A percentile compares a stretch with the other conserved stretches of the same genome.
phyloP scores from a whole-genome alignment of 2,888 invertebrate species.

The Conus canariensis region DNA sequence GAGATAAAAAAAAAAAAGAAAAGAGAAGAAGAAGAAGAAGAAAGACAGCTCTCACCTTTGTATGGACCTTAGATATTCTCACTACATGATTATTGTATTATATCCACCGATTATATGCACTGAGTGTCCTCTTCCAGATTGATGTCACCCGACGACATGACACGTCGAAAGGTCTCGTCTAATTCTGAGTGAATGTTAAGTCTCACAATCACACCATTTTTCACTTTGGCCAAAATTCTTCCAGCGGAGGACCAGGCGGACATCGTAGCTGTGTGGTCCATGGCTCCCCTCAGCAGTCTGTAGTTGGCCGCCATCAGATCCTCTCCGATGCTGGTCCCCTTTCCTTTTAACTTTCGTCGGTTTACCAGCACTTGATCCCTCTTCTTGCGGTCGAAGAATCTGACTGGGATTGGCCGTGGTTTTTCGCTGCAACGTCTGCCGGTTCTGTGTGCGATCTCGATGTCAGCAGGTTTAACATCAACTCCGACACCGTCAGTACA shows the following conservation, averaged over 20 bases:
- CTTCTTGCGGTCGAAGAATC: neutral
- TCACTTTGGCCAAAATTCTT: neutral
- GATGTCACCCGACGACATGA: too few relatives aligned
- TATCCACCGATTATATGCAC: too few relatives aligned
- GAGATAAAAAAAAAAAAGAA: too few relatives aligned
- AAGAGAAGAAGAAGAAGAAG: too few relatives aligned
- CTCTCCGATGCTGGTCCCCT: neutral
- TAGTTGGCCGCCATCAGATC: neutral
- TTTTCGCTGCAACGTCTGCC: neutral
- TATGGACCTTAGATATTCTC: too few relatives aligned
- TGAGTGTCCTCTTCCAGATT: too few relatives aligned
- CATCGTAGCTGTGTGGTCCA: neutral
- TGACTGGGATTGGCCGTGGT: neutral
- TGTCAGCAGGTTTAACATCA: too few relatives aligned
- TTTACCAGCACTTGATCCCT: neutral
- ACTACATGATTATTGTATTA: too few relatives aligned
- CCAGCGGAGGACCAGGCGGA: neutral
- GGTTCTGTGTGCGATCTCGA: neutral
- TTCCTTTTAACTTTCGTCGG: neutral
- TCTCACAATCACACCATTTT: neutral
- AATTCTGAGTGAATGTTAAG: neutral
- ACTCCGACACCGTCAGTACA: neutral
- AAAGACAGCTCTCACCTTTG: too few relatives aligned
- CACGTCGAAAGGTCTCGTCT: neutral
- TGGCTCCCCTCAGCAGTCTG: neutral